Percentiles rank a stretch among this genome's conserved stretches.
phyloP scores from a whole-genome alignment of 1,140 invertebrate genomes.

The Lucilia cuprina region DNA sequence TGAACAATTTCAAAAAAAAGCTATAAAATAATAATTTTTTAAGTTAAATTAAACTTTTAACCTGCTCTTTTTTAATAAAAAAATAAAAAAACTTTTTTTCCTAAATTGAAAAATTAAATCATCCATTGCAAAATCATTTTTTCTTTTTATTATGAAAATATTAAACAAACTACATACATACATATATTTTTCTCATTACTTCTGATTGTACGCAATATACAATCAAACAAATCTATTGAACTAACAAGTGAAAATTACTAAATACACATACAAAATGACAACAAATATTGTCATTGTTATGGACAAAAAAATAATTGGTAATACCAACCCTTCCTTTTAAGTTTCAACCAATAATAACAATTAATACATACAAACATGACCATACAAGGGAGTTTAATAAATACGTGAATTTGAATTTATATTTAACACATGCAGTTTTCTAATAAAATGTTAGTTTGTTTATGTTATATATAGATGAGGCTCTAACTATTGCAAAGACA shows the following conservation, averaged over 20 bases:
- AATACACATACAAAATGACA: not conserved
- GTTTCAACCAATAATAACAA: not conserved
- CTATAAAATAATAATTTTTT: too few species aligned
- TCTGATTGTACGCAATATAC: not conserved
- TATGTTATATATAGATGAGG: not conserved
- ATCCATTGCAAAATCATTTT: not conserved
- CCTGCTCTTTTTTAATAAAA: too few species aligned
- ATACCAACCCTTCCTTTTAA: not conserved
- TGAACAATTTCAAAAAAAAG: too few species aligned
- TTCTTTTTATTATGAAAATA: not conserved
- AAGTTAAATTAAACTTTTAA: too few species aligned
- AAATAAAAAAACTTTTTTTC: not conserved
- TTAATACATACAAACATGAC: not conserved
- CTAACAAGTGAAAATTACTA: not conserved
- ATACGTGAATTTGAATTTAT: not conserved
- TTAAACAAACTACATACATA: not conserved
- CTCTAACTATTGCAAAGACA: too few species aligned
- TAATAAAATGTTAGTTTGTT: not conserved
- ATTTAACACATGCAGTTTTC: not conserved
- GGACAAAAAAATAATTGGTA: not conserved
- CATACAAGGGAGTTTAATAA: not conserved
- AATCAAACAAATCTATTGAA: not conserved
- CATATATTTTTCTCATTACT: not conserved
- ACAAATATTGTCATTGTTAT: not conserved
- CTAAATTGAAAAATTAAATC: not conserved